phyloP scores from a whole-genome alignment of 2,797 vertebrate species.

The Octomys mimax region DNA sequence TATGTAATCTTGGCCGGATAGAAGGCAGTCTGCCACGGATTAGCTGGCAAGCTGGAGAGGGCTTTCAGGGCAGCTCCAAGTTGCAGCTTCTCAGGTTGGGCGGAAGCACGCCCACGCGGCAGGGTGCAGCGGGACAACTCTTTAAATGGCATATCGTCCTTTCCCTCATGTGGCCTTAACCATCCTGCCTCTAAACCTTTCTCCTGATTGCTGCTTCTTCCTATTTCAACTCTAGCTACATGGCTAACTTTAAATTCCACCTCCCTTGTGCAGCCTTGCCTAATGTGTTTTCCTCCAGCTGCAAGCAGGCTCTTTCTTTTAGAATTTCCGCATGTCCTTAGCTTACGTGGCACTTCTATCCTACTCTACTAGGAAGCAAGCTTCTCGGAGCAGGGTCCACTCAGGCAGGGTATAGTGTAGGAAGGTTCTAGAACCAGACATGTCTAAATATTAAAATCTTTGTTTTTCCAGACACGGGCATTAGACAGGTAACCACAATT shows the following conservation, averaged over 20 bases:
- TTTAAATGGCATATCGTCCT: neutral
- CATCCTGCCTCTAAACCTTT: neutral
- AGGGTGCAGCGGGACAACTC: neutral
- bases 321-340: neutral
- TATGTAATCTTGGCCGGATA: neutral
- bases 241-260: neutral
- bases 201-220: neutral
- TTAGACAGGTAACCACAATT: neutral
- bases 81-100: neutral
- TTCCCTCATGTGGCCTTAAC: neutral
- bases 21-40: neutral
- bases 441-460: conserved; percentile 1
- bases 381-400: neutral
- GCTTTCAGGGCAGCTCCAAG: neutral
- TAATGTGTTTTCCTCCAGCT: neutral
- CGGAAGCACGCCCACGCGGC: neutral
- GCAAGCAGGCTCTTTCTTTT: neutral
- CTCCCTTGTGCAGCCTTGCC: neutral
- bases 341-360: neutral
- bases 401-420: neutral
- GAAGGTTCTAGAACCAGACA: neutral
- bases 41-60: neutral
- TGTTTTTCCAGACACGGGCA: neutral
- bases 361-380: neutral
- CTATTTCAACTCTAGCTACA: neutral